Base-by-base conservation (phyloP, 2,797 vertebrate species). In the Huso huso region DNA sequence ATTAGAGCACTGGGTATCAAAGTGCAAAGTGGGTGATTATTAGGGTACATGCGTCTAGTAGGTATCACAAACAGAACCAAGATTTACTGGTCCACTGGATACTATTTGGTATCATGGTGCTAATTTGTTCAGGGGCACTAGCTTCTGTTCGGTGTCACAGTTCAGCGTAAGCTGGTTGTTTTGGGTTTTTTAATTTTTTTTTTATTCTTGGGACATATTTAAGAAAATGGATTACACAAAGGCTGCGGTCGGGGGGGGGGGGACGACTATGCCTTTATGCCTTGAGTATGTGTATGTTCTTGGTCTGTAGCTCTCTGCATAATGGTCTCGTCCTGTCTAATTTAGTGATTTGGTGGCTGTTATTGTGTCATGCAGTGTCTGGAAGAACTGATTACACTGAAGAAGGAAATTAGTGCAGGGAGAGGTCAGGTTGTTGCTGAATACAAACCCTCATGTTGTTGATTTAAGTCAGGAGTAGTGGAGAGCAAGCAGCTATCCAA, bases 391-490 rank as follows among this genome's bases (percentile, higher is more conserved):
- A 91, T 89, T 86, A 87, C 77, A 76, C 70, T 72, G 62, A 79
- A 79, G 79, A 37, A 86, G 87, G 86, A 91, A 86, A 81, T 83
- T 60, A 73, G 78, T 76, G 66, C 68, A 82, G 83, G 87, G 84
- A 86, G 85, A 81, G 86, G 84, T 85, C 76, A 77, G 70, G 68
- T 72, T 72, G 76, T 76, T 72, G 80, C 79, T 76, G 77, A 71
- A 51, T 66, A 64, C 73, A 70, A 69, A 75, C 72, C 77, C 77
- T 81, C 72, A 69, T 11, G 69, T 65, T 64, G 68, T 76, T 69
- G 84, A 87, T 90, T 37, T 83, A 87, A 81, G 74, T 67, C 75
- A 73, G 73, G 77, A 77, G 79, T 76, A 65, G 50, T 73, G 76
- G 78, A 74, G 68, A 67, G 64, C 72, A 80, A 67, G 64, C 72